These are phyloP conservation scores for Thamnophis sirtalis DNA, from an alignment of 2,113 vertebrate genomes.

Conservation along the genomic window DNA sequence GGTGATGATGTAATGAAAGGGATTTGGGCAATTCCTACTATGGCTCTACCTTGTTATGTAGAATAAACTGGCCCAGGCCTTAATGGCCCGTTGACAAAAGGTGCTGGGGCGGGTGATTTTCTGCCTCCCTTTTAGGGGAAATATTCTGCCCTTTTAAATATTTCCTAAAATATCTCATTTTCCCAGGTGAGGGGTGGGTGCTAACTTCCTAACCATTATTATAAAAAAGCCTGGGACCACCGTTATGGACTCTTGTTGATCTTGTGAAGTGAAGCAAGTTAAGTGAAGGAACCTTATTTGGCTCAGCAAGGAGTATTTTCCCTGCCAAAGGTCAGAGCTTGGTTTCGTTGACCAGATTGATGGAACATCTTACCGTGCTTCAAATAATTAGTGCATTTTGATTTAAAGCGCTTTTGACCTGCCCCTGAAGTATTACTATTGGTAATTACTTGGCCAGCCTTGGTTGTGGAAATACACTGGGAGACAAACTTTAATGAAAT, in stretches of 20 bases:
- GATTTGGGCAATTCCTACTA: no score
- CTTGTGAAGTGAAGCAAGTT: background rate
- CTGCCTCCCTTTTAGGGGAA: no score
- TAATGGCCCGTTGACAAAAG: no score
- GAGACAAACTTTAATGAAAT: background rate
- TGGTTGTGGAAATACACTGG: background rate
- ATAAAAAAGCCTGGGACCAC: background rate
- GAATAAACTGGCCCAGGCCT: no score
- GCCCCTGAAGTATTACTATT: background rate
- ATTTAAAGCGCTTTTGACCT: slow-evolving; percentile 6
- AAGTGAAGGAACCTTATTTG: background rate
- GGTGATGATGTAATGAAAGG: no score
- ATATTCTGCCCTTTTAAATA: no score
- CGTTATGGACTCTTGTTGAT: background rate
- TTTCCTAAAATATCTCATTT: no score
- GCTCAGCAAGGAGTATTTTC: background rate
- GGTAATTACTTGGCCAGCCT: background rate
- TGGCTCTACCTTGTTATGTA: no score
- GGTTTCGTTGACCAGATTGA: background rate
- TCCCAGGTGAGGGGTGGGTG: no score
- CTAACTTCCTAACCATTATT: no score
- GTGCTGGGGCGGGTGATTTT: no score
- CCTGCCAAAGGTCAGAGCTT: background rate
- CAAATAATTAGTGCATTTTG: background rate
- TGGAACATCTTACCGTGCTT: background rate